Evolutionary conservation across 2,888 invertebrate species (phyloP), one percentile per base, ranked within the genome.

Genomic region (Synergus itoensis): DNA sequence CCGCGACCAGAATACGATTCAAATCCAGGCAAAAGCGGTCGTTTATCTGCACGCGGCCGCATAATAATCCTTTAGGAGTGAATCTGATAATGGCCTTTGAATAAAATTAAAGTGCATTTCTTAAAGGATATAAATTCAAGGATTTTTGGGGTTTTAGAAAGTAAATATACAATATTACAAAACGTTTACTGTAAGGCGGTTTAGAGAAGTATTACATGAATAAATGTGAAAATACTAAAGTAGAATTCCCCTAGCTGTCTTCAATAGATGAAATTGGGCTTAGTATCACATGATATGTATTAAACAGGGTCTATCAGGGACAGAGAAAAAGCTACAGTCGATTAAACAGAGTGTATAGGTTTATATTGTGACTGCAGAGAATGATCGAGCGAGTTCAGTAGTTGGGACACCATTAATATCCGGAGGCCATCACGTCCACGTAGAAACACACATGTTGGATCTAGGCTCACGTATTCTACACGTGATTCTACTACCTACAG

Each of bases 1-100:
- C 64, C 73, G 78, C 82, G 81, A 78, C 40, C 77, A 77, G 81
- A 75, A 80, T 81, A 78, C 81, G 81, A 82, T 81, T 80, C 77
- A 77, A 79, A 79, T 45, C 48, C 77, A 60, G 75, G 73, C 78
- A 76, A 62, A 48, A 60, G 60, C 63, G 40, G 77, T 78, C 79
- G 78, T 82, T 82, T 78, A 75, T 69, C 45, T 41, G 48, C 48
- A 57, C 62, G 36, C 79, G 28, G 69, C 28, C 36, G 69, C 69
- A 36, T 73, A 73, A 73, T 73, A 73, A 73, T 73, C 48, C 77
- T 76, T 64, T 62, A 62, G 79, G 16, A 60, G 63, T 77, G 76
- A 65, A 83, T 60, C 16, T 28, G 53, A 43, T 28, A 60, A 12
- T 48, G 48, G 48, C 41, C 43, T 64, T 77, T 80, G 28, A 64